These are phyloP conservation scores for Tadarida brasiliensis DNA, from an alignment of 2,797 vertebrate species.

Conservation along the genomic window DNA sequence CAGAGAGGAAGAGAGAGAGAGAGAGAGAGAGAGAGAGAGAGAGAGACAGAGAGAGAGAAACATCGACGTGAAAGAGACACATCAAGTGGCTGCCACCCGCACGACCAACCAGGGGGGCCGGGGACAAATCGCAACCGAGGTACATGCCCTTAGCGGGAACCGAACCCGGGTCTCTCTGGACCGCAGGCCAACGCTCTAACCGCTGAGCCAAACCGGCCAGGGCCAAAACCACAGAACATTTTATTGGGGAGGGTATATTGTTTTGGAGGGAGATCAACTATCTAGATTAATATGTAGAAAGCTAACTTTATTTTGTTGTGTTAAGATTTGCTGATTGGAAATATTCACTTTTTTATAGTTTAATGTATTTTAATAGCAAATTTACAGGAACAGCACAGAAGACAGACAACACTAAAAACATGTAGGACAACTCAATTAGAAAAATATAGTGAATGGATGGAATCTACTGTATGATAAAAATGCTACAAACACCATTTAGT, in stretches of 20 bases:
- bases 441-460: constrained; percentile 90
- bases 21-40: no score
- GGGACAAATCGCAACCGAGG: no score
- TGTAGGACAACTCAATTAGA: constrained; percentile 91
- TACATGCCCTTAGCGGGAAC: no score
- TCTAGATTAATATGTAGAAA: constrained; percentile 23
- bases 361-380: constrained; percentile 93
- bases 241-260: neutral
- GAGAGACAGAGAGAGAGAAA: no score
- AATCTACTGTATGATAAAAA: constrained; percentile 91
- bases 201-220: no score
- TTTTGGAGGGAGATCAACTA: neutral
- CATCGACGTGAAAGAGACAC: no score
- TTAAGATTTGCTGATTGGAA: neutral
- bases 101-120: no score
- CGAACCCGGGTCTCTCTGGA: no score
- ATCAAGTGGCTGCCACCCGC: no score
- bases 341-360: constrained; percentile 79
- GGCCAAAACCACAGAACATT: neutral
- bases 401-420: constrained; percentile 92
- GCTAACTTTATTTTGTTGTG: neutral
- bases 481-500: constrained; percentile 91
- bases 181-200: no score
- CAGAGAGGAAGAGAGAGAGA: no score
- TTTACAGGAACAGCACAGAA: constrained; percentile 92